These are phyloP conservation scores for Bedellia somnulentella DNA, from an alignment of 2,888 invertebrate species.

Conservation along the genomic window DNA sequence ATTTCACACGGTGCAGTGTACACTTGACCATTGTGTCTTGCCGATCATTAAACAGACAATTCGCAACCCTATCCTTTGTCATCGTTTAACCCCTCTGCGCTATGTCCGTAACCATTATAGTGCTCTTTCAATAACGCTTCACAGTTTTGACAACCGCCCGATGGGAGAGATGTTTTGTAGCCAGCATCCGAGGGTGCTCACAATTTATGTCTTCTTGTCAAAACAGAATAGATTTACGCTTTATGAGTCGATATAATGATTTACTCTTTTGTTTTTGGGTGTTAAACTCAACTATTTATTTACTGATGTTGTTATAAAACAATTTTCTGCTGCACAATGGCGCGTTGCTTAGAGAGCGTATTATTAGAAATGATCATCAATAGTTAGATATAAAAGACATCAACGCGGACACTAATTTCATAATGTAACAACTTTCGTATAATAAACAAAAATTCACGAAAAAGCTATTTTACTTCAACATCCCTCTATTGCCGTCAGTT, in stretches of 20 bases:
- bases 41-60: conserved; percentile 40
- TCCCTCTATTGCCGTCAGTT: too few species aligned
- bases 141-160: conserved; percentile 35
- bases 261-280: conserved; percentile 55
- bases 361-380: too few species aligned
- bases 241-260: conserved; percentile 57
- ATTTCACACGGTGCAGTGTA: conserved; percentile 41
- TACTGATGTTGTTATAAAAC: too few species aligned
- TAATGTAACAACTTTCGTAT: too few species aligned
- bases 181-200: conserved; percentile 52
- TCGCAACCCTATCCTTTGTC: conserved; percentile 31
- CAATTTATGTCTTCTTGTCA: conserved; percentile 58
- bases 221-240: conserved; percentile 58
- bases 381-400: conserved; percentile 14
- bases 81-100: conserved; percentile 34
- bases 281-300: conserved; percentile 42
- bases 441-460: too few species aligned
- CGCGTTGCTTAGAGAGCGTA: too few species aligned
- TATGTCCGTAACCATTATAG: conserved; percentile 36
- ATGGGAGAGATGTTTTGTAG: conserved; percentile 44
- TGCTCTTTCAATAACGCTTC: conserved; percentile 43
- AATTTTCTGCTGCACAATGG: too few species aligned
- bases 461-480: too few species aligned
- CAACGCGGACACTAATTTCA: conserved; percentile 9
- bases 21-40: conserved; percentile 46